Base-by-base conservation (phyloP, 1,140 invertebrate species). In the Drosophila serrata region DNA sequence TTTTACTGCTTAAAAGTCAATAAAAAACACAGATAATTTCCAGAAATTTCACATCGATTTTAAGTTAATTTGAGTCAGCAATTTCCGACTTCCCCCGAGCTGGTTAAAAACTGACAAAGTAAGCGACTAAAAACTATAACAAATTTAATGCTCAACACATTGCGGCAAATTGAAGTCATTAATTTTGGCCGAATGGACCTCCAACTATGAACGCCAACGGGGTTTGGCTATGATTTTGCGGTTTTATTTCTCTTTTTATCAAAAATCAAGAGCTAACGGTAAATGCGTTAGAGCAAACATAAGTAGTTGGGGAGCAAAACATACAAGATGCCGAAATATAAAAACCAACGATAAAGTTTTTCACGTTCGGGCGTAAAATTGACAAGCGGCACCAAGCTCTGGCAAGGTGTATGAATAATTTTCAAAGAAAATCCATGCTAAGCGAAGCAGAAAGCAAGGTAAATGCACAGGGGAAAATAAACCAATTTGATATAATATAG, bases 161-260 rank as follows among this genome's bases (percentile, higher is more conserved):
- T 82, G 69, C 57, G 67, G 74, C 74, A 82, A 77, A 78, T 82
- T 82, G 48, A 48, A 56, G 70, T 79, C 63, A 75, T 84, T 75
- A 75, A 82, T 84, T 84, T 80, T 67, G 49, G 59, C 63, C 70
- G 19, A 79, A 80, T 76, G 58, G 55, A 59, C 56, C 60, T 49
- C 37, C 37, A 37, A 43, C 64, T 49, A 29, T 51, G 19, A 68
- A 58, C 48, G 61, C 37, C 39, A 84, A 70, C 81, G 51, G 48
- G 81, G 80, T 80, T 72, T 24, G 45, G 15, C 5, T 17, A 13
- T 40, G n/a, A 70, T 40, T 58, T 58, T 7, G 65, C 33, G 27
- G 17, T 40, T 68, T 48, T 33, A 49, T 56, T 49, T 45, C 53
- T 57, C 31, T 37, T 37, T 49, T 48, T 46, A 27, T 49, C 35